Evolutionary conservation across 1,140 invertebrate species (phyloP).

Genomic region (Drosophila watanabei): DNA sequence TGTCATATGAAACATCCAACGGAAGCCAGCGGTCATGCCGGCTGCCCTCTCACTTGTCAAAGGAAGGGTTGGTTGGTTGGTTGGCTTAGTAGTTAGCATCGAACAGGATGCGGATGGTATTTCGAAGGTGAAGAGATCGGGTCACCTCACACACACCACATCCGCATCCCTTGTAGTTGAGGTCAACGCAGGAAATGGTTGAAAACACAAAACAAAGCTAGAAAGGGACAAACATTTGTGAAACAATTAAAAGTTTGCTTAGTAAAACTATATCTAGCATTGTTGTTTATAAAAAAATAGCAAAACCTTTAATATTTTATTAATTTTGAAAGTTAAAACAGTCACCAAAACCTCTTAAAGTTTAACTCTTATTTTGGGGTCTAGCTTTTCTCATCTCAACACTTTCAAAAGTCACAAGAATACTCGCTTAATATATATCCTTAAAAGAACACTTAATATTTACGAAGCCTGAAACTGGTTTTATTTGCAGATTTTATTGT

Average conservation of each 20-base stretch:
- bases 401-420: not conserved
- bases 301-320: too few relatives aligned
- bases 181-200: constrained; percentile 24
- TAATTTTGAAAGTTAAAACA: not conserved
- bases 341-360: not conserved
- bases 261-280: not conserved
- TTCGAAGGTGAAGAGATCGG: constrained; percentile 9
- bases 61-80: constrained; percentile 7
- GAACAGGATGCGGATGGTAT: constrained; percentile 16
- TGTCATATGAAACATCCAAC: constrained; percentile 52
- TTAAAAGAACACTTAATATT: constrained; percentile 16
- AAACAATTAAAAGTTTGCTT: not conserved
- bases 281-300: not conserved
- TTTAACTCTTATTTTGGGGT: too few relatives aligned
- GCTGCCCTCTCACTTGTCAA: constrained; percentile 41
- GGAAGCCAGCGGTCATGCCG: constrained; percentile 36
- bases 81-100: constrained; percentile 45
- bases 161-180: not conserved
- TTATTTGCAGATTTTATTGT: constrained; percentile 82
- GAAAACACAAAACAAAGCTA: not conserved
- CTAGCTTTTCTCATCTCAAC: not conserved
- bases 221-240: not conserved
- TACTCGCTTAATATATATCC: not conserved
- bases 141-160: constrained; percentile 10
- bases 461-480: constrained; percentile 23